phyloP scores from a whole-genome alignment of 2,888 invertebrate genomes.

The Trisateles emortualis region DNA sequence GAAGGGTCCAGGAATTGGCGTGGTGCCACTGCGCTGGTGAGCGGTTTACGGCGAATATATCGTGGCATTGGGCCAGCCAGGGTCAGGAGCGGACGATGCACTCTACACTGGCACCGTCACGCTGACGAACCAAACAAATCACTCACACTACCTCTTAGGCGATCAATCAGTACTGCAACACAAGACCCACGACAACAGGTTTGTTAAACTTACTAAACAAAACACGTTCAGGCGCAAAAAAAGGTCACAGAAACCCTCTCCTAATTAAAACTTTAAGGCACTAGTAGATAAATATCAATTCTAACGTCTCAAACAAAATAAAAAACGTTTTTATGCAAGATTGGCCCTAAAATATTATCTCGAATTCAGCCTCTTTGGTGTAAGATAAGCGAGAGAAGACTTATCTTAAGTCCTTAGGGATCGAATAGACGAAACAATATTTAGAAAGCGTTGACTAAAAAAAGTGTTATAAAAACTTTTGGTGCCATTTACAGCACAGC shows the following conservation, averaged over 20 bases:
- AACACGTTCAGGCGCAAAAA: conserved; percentile 14
- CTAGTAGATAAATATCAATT: conserved; percentile 34
- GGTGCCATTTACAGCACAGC: conserved; percentile 67
- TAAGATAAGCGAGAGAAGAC: conserved; percentile 73
- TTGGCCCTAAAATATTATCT: conserved; percentile 59
- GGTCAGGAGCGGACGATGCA: conserved; percentile 85
- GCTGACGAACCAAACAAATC: conserved; percentile 53
- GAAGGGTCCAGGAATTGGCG: conserved; percentile 78
- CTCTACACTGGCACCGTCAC: conserved; percentile 68
- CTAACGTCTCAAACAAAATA: conserved; percentile 26
- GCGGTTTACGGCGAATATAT: conserved; percentile 61
- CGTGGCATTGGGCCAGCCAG: conserved; percentile 86
- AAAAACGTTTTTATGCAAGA: conserved; percentile 50
- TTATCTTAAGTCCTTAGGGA: conserved; percentile 70
- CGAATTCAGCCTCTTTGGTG: conserved; percentile 60
- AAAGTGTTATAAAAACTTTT: conserved; percentile 66
- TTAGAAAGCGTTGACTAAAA: conserved; percentile 69
- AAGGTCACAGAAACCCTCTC: conserved; percentile 31
- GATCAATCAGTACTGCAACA: conserved; percentile 27
- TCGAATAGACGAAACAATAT: conserved; percentile 64
- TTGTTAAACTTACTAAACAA: conserved; percentile 9
- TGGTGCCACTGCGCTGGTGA: conserved; percentile 66
- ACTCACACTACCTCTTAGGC: conserved; percentile 37
- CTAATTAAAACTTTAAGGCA: conserved; percentile 42
- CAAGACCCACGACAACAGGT: conserved; percentile 5